Percentiles rank a stretch among this genome's conserved stretches.
Evolutionary conservation across 2,113 vertebrate species (phyloP).

Genomic region (Brachirus orientalis): DNA sequence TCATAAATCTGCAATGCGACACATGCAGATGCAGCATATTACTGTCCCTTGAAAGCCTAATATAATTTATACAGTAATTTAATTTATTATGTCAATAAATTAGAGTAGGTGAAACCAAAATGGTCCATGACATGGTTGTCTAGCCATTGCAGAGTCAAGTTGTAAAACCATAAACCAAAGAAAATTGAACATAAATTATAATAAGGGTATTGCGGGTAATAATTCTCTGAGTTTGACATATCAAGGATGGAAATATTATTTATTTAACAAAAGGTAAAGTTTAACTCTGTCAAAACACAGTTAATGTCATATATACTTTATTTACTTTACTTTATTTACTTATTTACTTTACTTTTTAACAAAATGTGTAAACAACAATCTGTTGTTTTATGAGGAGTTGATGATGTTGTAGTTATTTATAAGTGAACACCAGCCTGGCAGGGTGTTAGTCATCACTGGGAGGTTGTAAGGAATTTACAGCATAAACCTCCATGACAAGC

Average conservation of each 20-base stretch:
- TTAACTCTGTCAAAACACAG: too few relatives aligned
- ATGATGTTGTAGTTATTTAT: neutral
- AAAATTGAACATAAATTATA: constrained; percentile 3
- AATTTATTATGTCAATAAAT: constrained; percentile 42
- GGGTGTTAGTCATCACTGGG: neutral
- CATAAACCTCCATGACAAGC: neutral
- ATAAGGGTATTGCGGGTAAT: neutral
- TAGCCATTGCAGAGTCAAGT: neutral
- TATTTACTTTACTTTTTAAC: too few relatives aligned
- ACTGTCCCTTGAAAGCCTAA: constrained; percentile 20
- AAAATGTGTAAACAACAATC: too few relatives aligned
- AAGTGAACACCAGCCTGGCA: neutral
- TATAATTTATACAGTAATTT: constrained; percentile 23
- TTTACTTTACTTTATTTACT: too few relatives aligned
- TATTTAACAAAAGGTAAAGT: neutral
- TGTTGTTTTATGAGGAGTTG: neutral
- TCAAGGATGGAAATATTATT: constrained; percentile 1
- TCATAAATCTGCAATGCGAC: constrained; percentile 23
- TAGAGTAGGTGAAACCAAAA: constrained; percentile 27
- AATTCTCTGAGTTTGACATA: neutral
- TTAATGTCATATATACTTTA: too few relatives aligned
- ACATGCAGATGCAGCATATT: constrained; percentile 28
- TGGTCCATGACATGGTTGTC: constrained; percentile 18
- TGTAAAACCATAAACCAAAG: constrained; percentile 9
- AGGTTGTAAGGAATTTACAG: neutral